These are phyloP conservation scores for Dinocampus coccinellae DNA, from an alignment of 2,888 invertebrate genomes.

Conservation along the genomic window DNA sequence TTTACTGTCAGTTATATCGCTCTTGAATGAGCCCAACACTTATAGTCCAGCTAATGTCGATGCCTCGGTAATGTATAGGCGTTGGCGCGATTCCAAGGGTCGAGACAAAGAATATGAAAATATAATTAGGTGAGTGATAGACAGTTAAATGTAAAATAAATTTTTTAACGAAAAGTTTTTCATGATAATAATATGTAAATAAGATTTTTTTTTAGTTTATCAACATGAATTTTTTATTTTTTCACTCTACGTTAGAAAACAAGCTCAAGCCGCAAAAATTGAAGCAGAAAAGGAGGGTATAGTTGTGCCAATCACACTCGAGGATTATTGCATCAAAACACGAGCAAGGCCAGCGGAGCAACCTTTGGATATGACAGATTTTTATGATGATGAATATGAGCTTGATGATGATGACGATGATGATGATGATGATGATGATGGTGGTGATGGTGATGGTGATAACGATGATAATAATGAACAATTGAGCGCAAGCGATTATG, in stretches of 20 bases:
- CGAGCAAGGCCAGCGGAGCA: constrained; percentile 89
- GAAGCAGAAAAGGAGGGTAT: constrained; percentile 98
- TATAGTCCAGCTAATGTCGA: constrained; percentile 99
- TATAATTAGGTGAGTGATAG: constrained; percentile 91
- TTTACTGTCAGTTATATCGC: constrained; percentile 96
- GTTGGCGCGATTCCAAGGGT: constrained; percentile 98
- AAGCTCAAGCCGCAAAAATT: constrained; percentile 93
- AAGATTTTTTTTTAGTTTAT: constrained; percentile 1
- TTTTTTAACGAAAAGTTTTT: neutral
- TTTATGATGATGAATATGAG: constrained; percentile 96
- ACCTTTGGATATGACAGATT: constrained; percentile 92
- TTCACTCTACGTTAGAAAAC: constrained; percentile 79
- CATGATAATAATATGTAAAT: no score
- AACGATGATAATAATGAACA: no score
- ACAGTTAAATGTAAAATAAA: no score
- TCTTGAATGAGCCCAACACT: constrained; percentile 99
- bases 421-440: constrained; percentile 70
- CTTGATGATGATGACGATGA: constrained; percentile 79
- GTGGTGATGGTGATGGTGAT: constrained; percentile 82
- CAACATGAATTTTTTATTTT: neutral
- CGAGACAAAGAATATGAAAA: constrained; percentile 99
- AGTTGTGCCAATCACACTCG: constrained; percentile 95
- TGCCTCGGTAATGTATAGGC: constrained; percentile 99
- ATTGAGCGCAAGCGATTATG: no score
- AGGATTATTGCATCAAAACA: constrained; percentile 98